Conservation (phyloP, 2,113 vertebrate species). For the Microtus montanus region DNA sequence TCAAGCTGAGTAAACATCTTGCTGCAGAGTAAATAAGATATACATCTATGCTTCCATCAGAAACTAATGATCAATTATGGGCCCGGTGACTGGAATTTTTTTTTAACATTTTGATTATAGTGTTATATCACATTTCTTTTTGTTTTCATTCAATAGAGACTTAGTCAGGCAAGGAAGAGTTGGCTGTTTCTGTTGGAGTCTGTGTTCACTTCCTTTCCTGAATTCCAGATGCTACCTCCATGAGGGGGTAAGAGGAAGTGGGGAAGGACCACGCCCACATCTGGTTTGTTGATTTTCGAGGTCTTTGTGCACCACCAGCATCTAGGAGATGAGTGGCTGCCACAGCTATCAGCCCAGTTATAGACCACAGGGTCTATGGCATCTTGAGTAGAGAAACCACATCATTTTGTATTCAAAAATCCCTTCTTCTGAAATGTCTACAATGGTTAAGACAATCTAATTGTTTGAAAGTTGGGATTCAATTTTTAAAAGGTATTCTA, state of each 20-base stretch:
- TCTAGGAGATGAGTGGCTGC: not conserved
- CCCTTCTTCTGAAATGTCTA: not conserved
- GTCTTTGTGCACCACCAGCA: not conserved
- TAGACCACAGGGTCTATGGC: not conserved
- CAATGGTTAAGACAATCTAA: not conserved
- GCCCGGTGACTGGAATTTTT: not conserved
- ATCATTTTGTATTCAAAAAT: not conserved
- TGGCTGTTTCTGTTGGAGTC: not conserved
- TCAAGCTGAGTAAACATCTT: constrained; percentile 68
- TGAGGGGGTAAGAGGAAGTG: not conserved
- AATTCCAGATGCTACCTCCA: not conserved
- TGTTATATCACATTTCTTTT: not conserved
- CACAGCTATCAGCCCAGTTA: not conserved
- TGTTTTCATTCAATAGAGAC: not conserved
- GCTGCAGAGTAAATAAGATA: constrained; percentile 60
- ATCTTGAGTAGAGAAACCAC: not conserved
- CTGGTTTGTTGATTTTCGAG: not conserved
- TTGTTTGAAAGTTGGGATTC: not conserved
- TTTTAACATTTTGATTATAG: not conserved
- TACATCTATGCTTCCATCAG: constrained; percentile 65
- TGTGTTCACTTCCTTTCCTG: not conserved
- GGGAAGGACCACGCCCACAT: not conserved
- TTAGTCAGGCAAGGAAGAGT: not conserved
- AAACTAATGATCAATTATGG: constrained; percentile 76
- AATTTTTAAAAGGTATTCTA: not conserved